These are phyloP conservation scores for Acipenser oxyrinchus DNA, from an alignment of 2,797 vertebrate genomes.

Conservation along the genomic window DNA sequence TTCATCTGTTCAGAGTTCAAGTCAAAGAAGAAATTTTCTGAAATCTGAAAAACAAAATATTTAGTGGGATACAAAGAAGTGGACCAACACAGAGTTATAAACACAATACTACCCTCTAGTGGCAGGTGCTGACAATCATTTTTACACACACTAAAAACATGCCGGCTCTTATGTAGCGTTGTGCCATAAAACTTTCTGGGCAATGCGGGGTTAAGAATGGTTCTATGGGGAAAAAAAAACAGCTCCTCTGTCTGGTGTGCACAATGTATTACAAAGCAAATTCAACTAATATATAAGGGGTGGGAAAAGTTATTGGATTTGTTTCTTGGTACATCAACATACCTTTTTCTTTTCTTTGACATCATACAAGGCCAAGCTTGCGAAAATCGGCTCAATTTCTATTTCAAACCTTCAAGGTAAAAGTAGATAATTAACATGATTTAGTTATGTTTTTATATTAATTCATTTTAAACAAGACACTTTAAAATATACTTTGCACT, in stretches of 20 bases:
- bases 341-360: constrained; percentile 99
- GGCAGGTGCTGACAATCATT: constrained; percentile 29
- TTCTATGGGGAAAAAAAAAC: too few relatives aligned
- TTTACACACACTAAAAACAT: too few relatives aligned
- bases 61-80: background rate
- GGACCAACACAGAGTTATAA: background rate
- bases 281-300: too few relatives aligned
- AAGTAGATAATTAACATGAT: constrained; percentile 46
- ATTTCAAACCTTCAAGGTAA: constrained; percentile 86
- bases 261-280: too few relatives aligned
- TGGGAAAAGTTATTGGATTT: too few relatives aligned
- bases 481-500: constrained; percentile 48
- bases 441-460: constrained; percentile 31
- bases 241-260: too few relatives aligned
- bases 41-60: constrained; percentile 68
- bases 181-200: too few relatives aligned
- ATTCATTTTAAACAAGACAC: constrained; percentile 30
- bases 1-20: constrained; percentile 97
- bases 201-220: too few relatives aligned
- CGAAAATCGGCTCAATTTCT: constrained; percentile 98
- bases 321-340: constrained; percentile 40
- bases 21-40: constrained; percentile 98
- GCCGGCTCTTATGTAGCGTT: too few relatives aligned
- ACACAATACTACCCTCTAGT: constrained; percentile 51
- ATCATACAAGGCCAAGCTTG: constrained; percentile 96